These are phyloP conservation scores for Eurytoma californica DNA, from an alignment of 2,888 invertebrate genomes.

Conservation along the genomic window DNA sequence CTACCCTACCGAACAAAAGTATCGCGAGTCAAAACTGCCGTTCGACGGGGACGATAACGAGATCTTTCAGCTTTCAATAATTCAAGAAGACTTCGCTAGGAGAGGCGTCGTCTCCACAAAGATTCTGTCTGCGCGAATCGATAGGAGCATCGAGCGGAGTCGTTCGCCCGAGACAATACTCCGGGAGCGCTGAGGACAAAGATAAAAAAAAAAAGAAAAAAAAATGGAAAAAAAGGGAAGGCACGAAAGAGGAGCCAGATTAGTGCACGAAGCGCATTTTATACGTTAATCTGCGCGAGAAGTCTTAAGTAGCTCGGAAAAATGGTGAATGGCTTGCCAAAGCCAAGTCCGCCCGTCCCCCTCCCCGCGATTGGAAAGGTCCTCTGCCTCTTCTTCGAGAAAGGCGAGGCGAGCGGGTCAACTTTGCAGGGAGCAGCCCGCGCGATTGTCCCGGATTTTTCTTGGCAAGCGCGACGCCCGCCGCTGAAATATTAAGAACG, in stretches of 20 bases:
- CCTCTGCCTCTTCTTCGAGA: constrained; percentile 14
- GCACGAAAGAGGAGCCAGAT: background rate
- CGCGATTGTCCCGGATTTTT: constrained; percentile 52
- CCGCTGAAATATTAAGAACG: constrained; percentile 44
- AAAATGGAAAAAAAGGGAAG: constrained; percentile 1
- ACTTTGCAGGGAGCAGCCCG: constrained; percentile 41
- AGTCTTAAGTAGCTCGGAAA: constrained; percentile 50
- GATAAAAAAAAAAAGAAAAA: background rate
- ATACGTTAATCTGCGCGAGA: constrained; percentile 39
- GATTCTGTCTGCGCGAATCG: no score
- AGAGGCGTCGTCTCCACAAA: no score
- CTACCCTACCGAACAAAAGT: no score
- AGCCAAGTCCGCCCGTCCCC: constrained; percentile 20
- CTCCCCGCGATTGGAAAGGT: constrained; percentile 38
- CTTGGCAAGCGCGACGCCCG: constrained; percentile 44
- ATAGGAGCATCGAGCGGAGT: no score
- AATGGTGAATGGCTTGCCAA: constrained; percentile 52
- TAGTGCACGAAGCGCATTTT: constrained; percentile 18
- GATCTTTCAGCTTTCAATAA: no score
- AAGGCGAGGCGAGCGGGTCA: constrained; percentile 25
- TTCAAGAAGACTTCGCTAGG: no score
- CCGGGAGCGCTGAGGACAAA: background rate
- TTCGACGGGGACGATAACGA: no score
- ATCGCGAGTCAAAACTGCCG: no score
- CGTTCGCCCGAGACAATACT: background rate